These are phyloP conservation scores for Muscicapa adusta DNA, from an alignment of 2,113 vertebrate species.

Conservation along the genomic window DNA sequence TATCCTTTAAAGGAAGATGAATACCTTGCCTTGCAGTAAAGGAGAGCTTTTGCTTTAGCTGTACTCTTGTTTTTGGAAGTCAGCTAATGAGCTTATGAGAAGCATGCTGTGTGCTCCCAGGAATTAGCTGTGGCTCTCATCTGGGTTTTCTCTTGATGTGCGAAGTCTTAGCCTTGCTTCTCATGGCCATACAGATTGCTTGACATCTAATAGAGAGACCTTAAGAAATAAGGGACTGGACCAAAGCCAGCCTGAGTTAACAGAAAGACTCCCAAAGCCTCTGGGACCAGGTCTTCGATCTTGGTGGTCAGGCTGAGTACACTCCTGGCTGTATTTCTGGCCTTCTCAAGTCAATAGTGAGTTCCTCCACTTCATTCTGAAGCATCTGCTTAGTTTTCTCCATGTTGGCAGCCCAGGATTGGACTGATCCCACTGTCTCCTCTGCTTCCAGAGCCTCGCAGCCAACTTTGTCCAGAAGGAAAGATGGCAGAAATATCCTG, in stretches of 20 bases:
- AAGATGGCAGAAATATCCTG: not conserved
- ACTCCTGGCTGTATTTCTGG: not conserved
- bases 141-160: not conserved
- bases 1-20: conserved; percentile 35
- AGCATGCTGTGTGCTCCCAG: not conserved
- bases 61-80: conserved; percentile 37
- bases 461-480: conserved; percentile 63
- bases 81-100: conserved; percentile 25
- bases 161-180: not conserved
- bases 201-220: not conserved
- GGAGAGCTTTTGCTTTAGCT: not conserved
- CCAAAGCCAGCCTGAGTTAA: not conserved
- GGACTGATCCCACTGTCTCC: conserved; percentile 63
- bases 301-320: not conserved
- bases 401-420: conserved; percentile 62
- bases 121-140: conserved; percentile 6
- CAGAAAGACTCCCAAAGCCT: not conserved
- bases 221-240: not conserved
- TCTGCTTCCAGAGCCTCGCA: conserved; percentile 72
- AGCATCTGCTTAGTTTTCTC: conserved; percentile 76
- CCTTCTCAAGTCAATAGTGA: conserved; percentile 73
- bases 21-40: conserved; percentile 29
- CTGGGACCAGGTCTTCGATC: not conserved
- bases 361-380: conserved; percentile 73
- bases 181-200: not conserved